Evolutionary conservation across 92 coral and sea anemone genomes (phyloP).

Genomic region (Porites cylindrica): DNA sequence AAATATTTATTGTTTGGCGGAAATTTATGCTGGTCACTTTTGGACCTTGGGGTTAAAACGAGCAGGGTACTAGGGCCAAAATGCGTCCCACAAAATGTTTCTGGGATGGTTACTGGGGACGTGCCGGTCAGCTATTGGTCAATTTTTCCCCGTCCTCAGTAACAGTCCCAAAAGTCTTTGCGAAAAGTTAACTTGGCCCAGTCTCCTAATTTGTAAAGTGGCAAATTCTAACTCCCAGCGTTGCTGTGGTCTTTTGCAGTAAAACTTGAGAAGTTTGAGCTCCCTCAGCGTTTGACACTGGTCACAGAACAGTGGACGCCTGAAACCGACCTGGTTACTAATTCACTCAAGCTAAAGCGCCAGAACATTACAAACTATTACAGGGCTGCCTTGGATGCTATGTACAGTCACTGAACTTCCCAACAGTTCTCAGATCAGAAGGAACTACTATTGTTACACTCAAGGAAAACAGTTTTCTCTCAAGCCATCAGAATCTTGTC

Average conservation of each 20-base stretch:
- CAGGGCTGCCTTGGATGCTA: conserved; percentile 73
- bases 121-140: too few species aligned
- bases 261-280: conserved; percentile 95
- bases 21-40: too few species aligned
- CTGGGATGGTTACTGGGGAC: too few species aligned
- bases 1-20: too few species aligned
- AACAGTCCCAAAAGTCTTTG: too few species aligned
- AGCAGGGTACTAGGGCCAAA: too few species aligned
- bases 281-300: conserved; percentile 87
- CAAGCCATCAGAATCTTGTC: background rate
- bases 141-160: too few species aligned
- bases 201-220: too few species aligned
- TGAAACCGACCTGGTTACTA: conserved; percentile 96
- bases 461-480: background rate
- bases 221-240: background rate
- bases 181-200: too few species aligned
- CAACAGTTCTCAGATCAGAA: background rate
- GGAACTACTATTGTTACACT: background rate
- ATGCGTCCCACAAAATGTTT: too few species aligned
- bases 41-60: too few species aligned
- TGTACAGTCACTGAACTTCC: conserved; percentile 66
- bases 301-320: conserved; percentile 98
- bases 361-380: conserved; percentile 86
- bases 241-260: conserved; percentile 58
- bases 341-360: conserved; percentile 92